Percentiles rank a stretch among this genome's conserved stretches.
Conservation (phyloP, 1,140 invertebrate genomes). For the Diabrotica virgifera region DNA sequence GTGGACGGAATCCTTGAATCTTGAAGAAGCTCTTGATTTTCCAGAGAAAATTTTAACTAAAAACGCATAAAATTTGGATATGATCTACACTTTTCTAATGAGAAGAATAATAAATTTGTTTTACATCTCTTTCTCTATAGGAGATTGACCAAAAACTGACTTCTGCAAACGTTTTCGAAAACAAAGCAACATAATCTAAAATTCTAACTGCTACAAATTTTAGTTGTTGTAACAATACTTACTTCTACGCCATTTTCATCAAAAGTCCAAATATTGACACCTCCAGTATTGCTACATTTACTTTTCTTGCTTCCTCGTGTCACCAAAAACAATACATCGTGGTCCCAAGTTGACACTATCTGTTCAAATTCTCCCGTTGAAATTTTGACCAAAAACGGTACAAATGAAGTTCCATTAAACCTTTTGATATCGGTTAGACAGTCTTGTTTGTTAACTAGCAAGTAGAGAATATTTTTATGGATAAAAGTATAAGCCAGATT, state of each 20-base stretch:
- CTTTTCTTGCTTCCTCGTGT: constrained; percentile 34
- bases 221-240: background rate
- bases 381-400: background rate
- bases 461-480: constrained; percentile 38
- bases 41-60: constrained; percentile 28
- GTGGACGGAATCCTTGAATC: constrained; percentile 37
- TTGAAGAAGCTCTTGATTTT: constrained; percentile 39
- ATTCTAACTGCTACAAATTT: too few species aligned
- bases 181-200: too few species aligned
- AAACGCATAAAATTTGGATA: constrained; percentile 1
- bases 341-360: constrained; percentile 40
- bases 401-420: constrained; percentile 16
- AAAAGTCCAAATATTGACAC: constrained; percentile 50
- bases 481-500: constrained; percentile 45
- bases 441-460: constrained; percentile 48
- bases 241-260: constrained; percentile 37
- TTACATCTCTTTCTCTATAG: too few species aligned
- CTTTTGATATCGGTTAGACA: constrained; percentile 33
- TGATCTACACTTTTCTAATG: too few species aligned
- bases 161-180: too few species aligned
- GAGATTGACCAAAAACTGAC: too few species aligned
- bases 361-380: constrained; percentile 31
- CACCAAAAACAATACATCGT: constrained; percentile 45
- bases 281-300: constrained; percentile 30
- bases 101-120: too few species aligned